Conservation (phyloP, 2,888 invertebrate genomes). For the Chaetogeoica ovagalla region DNA sequence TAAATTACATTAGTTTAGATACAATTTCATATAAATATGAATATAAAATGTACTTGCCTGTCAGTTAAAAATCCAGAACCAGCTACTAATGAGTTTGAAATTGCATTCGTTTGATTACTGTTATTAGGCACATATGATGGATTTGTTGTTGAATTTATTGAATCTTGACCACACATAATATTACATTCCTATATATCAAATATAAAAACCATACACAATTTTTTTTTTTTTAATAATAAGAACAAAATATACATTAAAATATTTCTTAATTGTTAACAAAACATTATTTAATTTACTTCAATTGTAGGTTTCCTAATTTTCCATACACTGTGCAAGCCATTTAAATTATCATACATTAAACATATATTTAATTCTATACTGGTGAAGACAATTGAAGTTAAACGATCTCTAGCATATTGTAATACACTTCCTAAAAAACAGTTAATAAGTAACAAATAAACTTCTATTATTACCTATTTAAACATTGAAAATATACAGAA, state of each 20-base stretch:
- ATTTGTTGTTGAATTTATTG: conserved; percentile 46
- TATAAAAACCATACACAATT: conserved; percentile 20
- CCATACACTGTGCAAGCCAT: conserved; percentile 80
- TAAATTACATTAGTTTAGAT: too few relatives aligned
- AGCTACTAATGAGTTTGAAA: conserved; percentile 48
- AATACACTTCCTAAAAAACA: conserved; percentile 55
- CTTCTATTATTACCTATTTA: neutral
- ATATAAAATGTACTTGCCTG: conserved; percentile 10
- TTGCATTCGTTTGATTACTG: conserved; percentile 30
- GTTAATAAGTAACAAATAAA: neutral
- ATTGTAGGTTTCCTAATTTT: conserved; percentile 73
- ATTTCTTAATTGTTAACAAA: too few relatives aligned
- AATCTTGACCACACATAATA: conserved; percentile 56
- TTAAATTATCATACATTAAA: conserved; percentile 76
- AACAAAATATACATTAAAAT: neutral
- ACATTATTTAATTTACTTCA: conserved; percentile 62
- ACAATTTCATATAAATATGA: neutral
- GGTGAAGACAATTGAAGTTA: conserved; percentile 74
- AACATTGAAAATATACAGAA: neutral
- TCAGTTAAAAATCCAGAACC: conserved; percentile 40
- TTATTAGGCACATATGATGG: conserved; percentile 35
- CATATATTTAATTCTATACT: conserved; percentile 78
- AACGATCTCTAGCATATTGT: conserved; percentile 62
- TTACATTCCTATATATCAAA: conserved; percentile 56
- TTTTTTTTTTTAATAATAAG: neutral